Percentiles rank a stretch among this genome's conserved stretches.
These are phyloP conservation scores for Drymodes brunneopygia DNA, from an alignment of 2,113 vertebrate genomes.

Conservation along the genomic window DNA sequence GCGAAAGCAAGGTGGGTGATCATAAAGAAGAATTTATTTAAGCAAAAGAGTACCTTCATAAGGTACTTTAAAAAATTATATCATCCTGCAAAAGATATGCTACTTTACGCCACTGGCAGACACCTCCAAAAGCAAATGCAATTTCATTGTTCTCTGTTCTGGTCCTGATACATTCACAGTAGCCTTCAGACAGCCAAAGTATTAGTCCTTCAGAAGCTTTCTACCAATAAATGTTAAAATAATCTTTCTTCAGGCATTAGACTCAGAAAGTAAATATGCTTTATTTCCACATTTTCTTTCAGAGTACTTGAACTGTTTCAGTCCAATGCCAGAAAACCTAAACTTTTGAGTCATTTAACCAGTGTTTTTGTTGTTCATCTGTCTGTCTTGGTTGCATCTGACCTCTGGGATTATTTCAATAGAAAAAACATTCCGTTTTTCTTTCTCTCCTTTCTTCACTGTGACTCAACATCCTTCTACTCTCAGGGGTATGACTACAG, in stretches of 20 bases:
- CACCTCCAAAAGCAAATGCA: background rate
- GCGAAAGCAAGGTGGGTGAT: background rate
- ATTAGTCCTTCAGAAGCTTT: background rate
- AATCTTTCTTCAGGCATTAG: background rate
- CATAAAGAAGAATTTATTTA: background rate
- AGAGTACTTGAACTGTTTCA: background rate
- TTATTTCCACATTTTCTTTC: background rate
- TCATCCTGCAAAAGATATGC: background rate
- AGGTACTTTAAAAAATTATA: background rate
- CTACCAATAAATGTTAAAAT: background rate
- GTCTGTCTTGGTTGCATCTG: constrained; percentile 2
- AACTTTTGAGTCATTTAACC: constrained; percentile 31
- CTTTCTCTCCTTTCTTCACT: constrained; percentile 30
- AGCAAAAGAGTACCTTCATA: background rate
- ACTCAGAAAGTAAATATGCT: background rate
- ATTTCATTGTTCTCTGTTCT: background rate
- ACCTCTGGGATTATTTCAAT: constrained; percentile 32
- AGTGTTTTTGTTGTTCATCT: constrained; percentile 41
- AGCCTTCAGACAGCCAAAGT: background rate
- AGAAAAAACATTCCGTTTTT: constrained; percentile 37
- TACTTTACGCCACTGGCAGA: background rate
- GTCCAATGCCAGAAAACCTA: background rate
- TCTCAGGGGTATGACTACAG: constrained; percentile 39
- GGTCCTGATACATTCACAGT: background rate
- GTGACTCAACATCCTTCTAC: constrained; percentile 59